phyloP scores from a whole-genome alignment of 2,797 vertebrate genomes.

The Pagetopsis macropterus region DNA sequence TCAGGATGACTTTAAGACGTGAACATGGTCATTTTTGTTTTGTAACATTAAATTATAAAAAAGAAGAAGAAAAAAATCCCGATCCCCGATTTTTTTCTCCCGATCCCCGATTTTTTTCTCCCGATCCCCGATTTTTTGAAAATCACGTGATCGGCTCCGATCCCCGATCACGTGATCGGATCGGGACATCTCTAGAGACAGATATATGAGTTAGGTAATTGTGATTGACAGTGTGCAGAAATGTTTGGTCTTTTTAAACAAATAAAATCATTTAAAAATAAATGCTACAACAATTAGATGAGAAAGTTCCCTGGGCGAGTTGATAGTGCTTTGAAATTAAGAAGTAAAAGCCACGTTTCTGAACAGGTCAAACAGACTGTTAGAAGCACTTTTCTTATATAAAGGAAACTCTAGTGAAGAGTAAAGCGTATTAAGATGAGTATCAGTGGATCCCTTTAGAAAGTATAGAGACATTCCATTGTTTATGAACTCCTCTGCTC shows the following conservation, averaged over 20 bases:
- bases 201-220: neutral
- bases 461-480: neutral
- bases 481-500: slow-evolving; percentile 15
- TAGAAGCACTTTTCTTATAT: neutral
- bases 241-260: neutral
- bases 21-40: too few species aligned
- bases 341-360: neutral
- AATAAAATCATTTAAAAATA: neutral
- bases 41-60: too few species aligned
- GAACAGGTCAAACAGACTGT: neutral
- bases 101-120: too few species aligned
- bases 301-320: neutral
- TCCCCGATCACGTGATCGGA: too few species aligned
- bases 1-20: too few species aligned
- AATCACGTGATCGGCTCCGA: too few species aligned
- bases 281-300: neutral
- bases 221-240: neutral
- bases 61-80: too few species aligned
- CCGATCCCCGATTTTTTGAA: too few species aligned
- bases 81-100: too few species aligned
- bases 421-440: neutral
- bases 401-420: neutral
- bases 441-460: neutral
- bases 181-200: too few species aligned
- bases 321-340: neutral